Base-by-base conservation (phyloP, 2,888 invertebrate species). In the Lysandra bellargus region DNA sequence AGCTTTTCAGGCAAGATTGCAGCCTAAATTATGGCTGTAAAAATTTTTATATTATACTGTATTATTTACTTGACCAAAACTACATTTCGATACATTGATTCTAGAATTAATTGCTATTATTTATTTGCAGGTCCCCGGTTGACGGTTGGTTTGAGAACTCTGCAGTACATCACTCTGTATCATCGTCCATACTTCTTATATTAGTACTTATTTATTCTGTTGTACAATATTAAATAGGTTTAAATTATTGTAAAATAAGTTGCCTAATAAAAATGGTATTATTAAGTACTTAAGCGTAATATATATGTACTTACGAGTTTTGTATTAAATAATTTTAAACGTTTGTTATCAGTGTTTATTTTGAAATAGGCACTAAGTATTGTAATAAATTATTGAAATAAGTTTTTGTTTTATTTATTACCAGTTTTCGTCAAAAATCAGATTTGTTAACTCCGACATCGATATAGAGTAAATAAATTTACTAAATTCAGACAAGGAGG, bases 131-230 rank as follows among this genome's bases (percentile, higher is more conserved):
- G 40, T 79, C 79, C 9, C 79, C 79, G 2, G 12, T 79, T 9
- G 79, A 79, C 30, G 79, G 79, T 33, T 79, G 79, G 79, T 79
- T 60, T 57, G 73, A 61, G 30, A 79, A 74, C 17, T 37, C 73
- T 0, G 44, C 57, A 23, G 1, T 17, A 1, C 69, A 57, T 7
- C 53, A 33, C 49, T 14, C 74, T 12, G 0, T 73, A 73, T 37
- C 57, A 40, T 37, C 60, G 12, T 30, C n/a, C 37, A 6, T 79
- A 57, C 6, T 64, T 37, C 1, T 60, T 79, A 23, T 79, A 44
- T 79, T 73, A 61, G 17, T n/a, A n/a, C 4, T 44, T 9, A 9
- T 74, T 74, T 40, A 44, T 74, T 40, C 4, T 30, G 12, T 30
- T 12, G 23, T 30, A 30, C 23, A 61, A n/a, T 61, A 61, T 23